Base-by-base conservation (phyloP, 2,113 vertebrate species). In the Seriola dumerili region DNA sequence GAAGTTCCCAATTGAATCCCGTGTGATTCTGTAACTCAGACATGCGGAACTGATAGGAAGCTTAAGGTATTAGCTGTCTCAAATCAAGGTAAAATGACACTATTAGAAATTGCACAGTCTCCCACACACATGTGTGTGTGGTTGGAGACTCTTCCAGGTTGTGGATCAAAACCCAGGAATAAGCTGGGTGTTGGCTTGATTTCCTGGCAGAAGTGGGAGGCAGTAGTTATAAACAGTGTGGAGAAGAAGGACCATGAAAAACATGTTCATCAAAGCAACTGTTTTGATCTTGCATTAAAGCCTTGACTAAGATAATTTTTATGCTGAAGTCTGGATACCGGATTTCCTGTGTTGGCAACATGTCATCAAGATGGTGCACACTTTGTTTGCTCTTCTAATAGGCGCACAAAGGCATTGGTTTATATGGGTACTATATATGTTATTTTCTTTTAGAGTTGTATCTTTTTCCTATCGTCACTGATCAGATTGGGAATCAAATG, bases 181-280 rank as follows among this genome's bases (percentile, higher is more conserved):
- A 25, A 68, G 58, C 63, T 34, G 76, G 72, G 76, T 84, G 70
- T 83, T 88, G 89, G 80, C 78, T 77, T 50, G 44, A 69, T 77
- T 85, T 72, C 21, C 71, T 83, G 80, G 84, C 83, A 84, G 62
- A 62, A 29, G 29, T 23, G 52, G 10, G 21, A 71, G 34, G 50
- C 69, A 55, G 58, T n/a, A 68, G 52, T 70, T 76, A 13, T n/a
- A 81, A 81, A 74, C 0, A 17, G 25, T 71, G 58, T 25, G 19
- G 46, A 79, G 68, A 66, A 81, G 64, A 62, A 74, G 50, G 58
- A 54, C 70, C 77, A 61, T 82, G 48, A 81, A 50, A 83, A 80
- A 78, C 36, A 13, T 38, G 58, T 57, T 74, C 23, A 78, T 68
- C n/a, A 74, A 71, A 84, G 75, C n/a, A 23, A 44, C 23, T 58